Base-by-base conservation (phyloP, 2,888 invertebrate species). In the Andrena bicolor region DNA sequence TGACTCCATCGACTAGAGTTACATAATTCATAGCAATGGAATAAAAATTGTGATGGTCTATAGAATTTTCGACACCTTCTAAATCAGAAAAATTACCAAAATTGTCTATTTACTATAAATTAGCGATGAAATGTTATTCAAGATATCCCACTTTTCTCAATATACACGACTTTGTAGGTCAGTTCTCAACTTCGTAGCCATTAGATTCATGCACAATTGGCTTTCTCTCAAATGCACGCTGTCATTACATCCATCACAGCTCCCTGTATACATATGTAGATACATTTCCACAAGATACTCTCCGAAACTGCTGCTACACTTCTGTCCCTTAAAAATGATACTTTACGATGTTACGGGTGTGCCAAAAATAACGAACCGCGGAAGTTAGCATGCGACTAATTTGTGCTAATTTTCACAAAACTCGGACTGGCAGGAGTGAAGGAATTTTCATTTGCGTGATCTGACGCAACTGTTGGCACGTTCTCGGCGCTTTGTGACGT, bases 401-500 rank as follows among this genome's bases (percentile, higher is more conserved):
- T 61, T 35, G 48, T 28, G 26, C 5, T 49, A 49, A 60, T 41
- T 70, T 30, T 28, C 28, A 10, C 30, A 7, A 63, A 63, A 53
- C 0, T 4, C 4, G 16, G n/a, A 32, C 35, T 63, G 63, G 49
- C 63, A 35, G 8, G 3, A 8, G n/a, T 2, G 5, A n/a, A 51
- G 28, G 16, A 35, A 51, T 63, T 51, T 72, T 53, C 63, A 51
- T 72, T 72, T 35, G n/a, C 72, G n/a, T 26, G 2, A 53, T 16
- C 23, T 72, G 72, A 53, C 6, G 72, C 51, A 72, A 72, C 23
- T 23, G 23, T 53, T 72, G 72, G 64, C 72, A 35, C 26, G 13
- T n/a, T 28, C 16, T n/a, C 26, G 8, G 8, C 23, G 23, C 28
- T 72, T 56, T 41, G n/a, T 4, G 6, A 48, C 28, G 41, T 56